Evolutionary conservation across 64 coral and sea anemone genomes (phyloP).

Genomic region (Montipora efflorescens): DNA sequence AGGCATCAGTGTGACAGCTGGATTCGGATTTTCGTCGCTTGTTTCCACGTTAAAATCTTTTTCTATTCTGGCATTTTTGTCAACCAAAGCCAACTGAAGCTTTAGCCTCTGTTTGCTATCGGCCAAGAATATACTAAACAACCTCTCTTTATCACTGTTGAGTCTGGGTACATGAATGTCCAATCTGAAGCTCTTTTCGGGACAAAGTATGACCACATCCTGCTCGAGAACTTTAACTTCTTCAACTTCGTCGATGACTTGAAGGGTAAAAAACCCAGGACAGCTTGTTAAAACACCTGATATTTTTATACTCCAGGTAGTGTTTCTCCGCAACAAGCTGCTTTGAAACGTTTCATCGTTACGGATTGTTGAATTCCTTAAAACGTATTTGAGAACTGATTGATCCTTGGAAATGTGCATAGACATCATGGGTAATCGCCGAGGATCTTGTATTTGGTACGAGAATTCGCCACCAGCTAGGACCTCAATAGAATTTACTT

Average conservation of each 20-base stretch:
- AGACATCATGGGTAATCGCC: constrained; percentile 27
- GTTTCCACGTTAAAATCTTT: background rate
- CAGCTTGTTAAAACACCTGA: constrained; percentile 53
- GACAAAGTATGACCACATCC: constrained; percentile 78
- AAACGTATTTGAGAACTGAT: constrained; percentile 64
- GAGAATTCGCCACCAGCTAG: constrained; percentile 14
- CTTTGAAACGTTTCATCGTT: constrained; percentile 76
- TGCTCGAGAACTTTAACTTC: constrained; percentile 54
- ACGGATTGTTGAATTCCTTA: constrained; percentile 36
- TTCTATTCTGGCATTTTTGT: background rate
- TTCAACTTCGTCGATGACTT: constrained; percentile 80
- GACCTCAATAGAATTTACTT: constrained; percentile 14
- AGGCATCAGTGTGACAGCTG: background rate
- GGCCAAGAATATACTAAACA: constrained; percentile 46
- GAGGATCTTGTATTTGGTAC: constrained; percentile 51
- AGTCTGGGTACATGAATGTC: constrained; percentile 69
- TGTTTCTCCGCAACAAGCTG: constrained; percentile 41
- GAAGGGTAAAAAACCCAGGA: constrained; percentile 61
- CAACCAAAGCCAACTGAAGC: constrained; percentile 12
- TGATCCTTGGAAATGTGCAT: constrained; percentile 49
- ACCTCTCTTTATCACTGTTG: constrained; percentile 59
- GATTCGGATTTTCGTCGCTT: background rate
- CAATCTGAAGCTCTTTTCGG: constrained; percentile 33
- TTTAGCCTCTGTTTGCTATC: constrained; percentile 28
- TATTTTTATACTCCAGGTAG: constrained; percentile 42